Percentiles rank a stretch among this genome's conserved stretches.
Conservation (phyloP, 2,113 vertebrate genomes). For the Marmota monax region DNA sequence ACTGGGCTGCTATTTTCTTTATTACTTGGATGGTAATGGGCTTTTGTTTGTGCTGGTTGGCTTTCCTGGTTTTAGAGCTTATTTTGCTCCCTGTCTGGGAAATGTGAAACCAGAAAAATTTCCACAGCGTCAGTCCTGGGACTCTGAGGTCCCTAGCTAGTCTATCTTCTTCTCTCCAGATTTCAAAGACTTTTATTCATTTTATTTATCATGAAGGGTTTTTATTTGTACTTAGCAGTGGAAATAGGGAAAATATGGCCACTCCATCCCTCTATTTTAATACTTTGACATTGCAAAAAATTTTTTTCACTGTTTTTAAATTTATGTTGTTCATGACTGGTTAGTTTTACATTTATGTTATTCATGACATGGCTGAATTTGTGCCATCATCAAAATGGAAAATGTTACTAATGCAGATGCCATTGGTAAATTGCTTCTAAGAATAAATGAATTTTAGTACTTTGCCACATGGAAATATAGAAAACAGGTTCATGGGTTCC, state of each 20-base stretch:
- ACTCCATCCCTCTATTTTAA: background rate
- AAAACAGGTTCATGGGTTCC: background rate
- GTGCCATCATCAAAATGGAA: constrained; percentile 34
- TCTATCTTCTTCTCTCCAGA: background rate
- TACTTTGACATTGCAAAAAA: background rate
- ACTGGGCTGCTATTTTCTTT: background rate
- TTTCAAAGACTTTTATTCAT: background rate
- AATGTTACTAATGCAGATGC: background rate
- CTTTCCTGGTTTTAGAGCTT: constrained; percentile 23
- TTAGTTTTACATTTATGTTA: background rate
- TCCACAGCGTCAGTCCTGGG: background rate
- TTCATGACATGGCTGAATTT: background rate
- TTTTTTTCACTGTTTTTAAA: background rate
- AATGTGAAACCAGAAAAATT: background rate
- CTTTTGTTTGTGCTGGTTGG: background rate
- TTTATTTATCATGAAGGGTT: background rate
- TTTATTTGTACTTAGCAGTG: background rate
- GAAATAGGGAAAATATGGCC: background rate
- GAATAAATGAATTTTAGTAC: background rate
- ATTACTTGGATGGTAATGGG: background rate
- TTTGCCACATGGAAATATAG: background rate
- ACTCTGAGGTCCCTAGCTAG: background rate
- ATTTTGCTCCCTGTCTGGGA: background rate
- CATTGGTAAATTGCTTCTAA: background rate
- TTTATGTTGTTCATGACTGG: background rate